Base-by-base conservation (phyloP, 2,888 invertebrate species). In the Thecocarcelia acutangulata region DNA sequence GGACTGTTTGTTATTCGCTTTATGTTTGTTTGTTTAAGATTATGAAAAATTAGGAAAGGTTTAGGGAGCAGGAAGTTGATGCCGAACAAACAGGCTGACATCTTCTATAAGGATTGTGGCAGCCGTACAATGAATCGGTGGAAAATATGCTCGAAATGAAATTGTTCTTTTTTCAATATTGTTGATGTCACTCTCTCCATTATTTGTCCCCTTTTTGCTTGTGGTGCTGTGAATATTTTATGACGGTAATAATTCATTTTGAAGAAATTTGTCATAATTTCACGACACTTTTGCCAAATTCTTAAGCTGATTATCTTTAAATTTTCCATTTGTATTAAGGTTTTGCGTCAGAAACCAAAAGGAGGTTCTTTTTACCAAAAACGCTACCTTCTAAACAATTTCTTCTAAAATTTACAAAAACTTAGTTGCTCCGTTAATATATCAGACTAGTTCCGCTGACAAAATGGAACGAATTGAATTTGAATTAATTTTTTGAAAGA, bases 161-260 rank as follows among this genome's bases (percentile, higher is more conserved):
- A 54, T 21, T 33, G 44, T 8, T 44, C 33, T 33, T 33, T 6
- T 33, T 33, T 33, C 9, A 33, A 17, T n/a, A 61, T 19, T 40
- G 37, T 68, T 42, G 13, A n/a, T 66, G 8, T 2, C 24, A 17
- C 17, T 33, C 59, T 33, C 11, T 8, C 12, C 19, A 15, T 40
- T 28, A 28, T 28, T 24, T n/a, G n/a, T 0, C 13, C 19, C n/a
- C 17, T 33, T 56, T 19, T 46, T 17, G 6, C 37, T 58, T 37
- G 37, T 56, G 5, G 11, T 52, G 3, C 6, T 17, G 50, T 24
- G n/a, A 17, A n/a, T 50, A 6, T 83, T 82, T 83, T 85, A 83
- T 86, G 86, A 83, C 80, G 84, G 85, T 84, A 87, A 88, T 87
- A 88, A 87, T 87, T 87, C 87, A 88, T 87, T 87, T 87, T 87